Percentiles rank a stretch among this genome's conserved stretches.
These are phyloP conservation scores for Aphelinus certus DNA, from an alignment of 1,140 invertebrate species.

Conservation along the genomic window DNA sequence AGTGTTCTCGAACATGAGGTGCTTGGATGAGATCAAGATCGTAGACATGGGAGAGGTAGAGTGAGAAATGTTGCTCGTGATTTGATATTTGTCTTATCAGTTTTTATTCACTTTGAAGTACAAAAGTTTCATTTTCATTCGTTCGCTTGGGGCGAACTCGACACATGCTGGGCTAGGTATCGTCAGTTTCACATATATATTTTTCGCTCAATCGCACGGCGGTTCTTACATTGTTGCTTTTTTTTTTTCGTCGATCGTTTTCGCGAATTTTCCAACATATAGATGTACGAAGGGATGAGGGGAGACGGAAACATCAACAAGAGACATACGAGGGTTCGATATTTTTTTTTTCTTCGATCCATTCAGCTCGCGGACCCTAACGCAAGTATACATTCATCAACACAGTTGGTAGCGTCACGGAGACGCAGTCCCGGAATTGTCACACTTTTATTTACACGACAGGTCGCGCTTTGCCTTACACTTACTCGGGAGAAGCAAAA, in stretches of 20 bases:
- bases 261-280: neutral
- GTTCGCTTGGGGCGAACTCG: neutral
- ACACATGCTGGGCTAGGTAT: conserved; percentile 1
- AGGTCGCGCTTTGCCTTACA: neutral
- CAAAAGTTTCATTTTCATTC: conserved; percentile 19
- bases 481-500: too few species aligned
- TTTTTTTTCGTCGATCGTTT: conserved; percentile 11
- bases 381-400: neutral
- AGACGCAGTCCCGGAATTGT: neutral
- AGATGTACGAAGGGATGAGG: neutral
- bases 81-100: too few species aligned
- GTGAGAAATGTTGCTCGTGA: too few species aligned
- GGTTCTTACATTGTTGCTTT: neutral
- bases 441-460: conserved; percentile 25
- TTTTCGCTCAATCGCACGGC: neutral
- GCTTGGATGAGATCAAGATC: too few species aligned
- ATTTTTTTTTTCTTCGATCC: conserved; percentile 5
- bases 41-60: too few species aligned
- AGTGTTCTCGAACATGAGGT: too few species aligned
- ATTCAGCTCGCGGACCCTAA: conserved; percentile 1
- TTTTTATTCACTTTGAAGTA: conserved; percentile 30
- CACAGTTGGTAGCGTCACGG: neutral
- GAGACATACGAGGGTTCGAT: conserved; percentile 25
- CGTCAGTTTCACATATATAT: neutral
- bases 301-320: conserved; percentile 7